These are phyloP conservation scores for Gila robusta DNA, from an alignment of 2,797 vertebrate genomes.

Conservation along the genomic window DNA sequence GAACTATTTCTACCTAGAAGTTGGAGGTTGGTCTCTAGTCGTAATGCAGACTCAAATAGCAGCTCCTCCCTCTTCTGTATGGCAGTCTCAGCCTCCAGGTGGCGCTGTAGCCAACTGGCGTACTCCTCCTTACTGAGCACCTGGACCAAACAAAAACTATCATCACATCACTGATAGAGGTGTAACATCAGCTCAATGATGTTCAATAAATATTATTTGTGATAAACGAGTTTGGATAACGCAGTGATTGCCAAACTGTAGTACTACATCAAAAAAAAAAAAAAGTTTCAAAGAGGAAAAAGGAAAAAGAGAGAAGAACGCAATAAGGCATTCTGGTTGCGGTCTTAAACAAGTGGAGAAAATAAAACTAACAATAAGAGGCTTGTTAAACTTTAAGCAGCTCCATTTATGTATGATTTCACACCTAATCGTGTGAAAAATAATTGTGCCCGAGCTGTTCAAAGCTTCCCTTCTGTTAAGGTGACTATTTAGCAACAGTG, in stretches of 20 bases:
- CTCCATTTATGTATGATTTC: conserved; percentile 19
- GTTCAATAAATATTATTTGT: neutral
- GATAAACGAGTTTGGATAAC: neutral
- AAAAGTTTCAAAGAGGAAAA: neutral
- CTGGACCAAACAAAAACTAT: conserved; percentile 69
- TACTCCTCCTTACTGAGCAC: conserved; percentile 93
- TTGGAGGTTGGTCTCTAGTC: conserved; percentile 93
- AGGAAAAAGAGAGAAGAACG: neutral
- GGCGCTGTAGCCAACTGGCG: conserved; percentile 89
- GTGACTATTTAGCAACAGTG: conserved; percentile 30
- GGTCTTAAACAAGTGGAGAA: neutral
- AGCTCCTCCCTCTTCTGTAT: conserved; percentile 92
- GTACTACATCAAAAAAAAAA: neutral
- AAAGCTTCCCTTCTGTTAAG: conserved; percentile 32
- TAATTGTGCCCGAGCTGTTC: conserved; percentile 16
- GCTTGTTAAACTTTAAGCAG: conserved; percentile 17
- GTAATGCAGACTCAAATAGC: conserved; percentile 90
- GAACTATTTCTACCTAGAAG: conserved; percentile 86
- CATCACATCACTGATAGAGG: neutral
- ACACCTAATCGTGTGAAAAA: conserved; percentile 25
- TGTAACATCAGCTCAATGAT: neutral
- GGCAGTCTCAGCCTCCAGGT: conserved; percentile 92
- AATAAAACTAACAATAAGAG: conserved; percentile 38
- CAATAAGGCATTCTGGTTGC: conserved; percentile 4
- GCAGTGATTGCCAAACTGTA: neutral